A percentile compares a stretch with the other conserved stretches of the same genome.
Conservation (phyloP, 2,797 vertebrate genomes). For the Botia almorhae region DNA sequence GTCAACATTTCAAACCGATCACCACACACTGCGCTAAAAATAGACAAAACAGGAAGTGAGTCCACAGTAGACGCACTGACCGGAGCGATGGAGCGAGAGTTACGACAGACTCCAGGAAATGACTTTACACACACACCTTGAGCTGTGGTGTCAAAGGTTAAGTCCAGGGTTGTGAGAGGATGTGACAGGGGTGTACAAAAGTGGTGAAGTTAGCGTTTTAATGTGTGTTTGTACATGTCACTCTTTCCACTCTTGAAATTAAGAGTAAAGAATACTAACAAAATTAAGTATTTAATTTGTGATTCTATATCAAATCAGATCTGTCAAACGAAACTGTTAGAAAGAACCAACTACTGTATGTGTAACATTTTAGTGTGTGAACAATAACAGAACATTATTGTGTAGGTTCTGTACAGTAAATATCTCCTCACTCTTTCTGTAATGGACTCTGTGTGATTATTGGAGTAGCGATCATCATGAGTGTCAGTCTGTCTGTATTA, state of each 20-base stretch:
- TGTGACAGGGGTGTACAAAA: neutral
- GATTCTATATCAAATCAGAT: too few relatives aligned
- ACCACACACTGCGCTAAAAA: slow-evolving; percentile 39
- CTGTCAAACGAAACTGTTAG: too few relatives aligned
- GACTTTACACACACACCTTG: slow-evolving; percentile 25
- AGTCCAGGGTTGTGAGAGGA: slow-evolving; percentile 18
- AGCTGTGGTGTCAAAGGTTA: slow-evolving; percentile 37
- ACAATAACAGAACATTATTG: too few relatives aligned
- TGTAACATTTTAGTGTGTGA: too few relatives aligned
- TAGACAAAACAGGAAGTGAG: slow-evolving; percentile 59
- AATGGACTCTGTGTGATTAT: slow-evolving; percentile 7
- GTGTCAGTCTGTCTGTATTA: too few relatives aligned
- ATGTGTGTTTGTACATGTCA: neutral
- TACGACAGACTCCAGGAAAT: slow-evolving; percentile 44
- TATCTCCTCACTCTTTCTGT: slow-evolving; percentile 25
- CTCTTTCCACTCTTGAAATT: too few relatives aligned
- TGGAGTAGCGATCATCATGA: too few relatives aligned
- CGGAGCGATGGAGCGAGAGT: slow-evolving; percentile 37
- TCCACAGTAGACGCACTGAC: slow-evolving; percentile 35
- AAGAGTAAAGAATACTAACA: too few relatives aligned
- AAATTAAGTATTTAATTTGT: too few relatives aligned
- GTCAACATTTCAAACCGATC: slow-evolving; percentile 44
- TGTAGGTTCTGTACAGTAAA: neutral
- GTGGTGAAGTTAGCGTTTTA: neutral
- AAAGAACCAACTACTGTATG: too few relatives aligned